Percentiles rank a stretch among this genome's conserved stretches.
phyloP scores from a whole-genome alignment of 2,113 vertebrate genomes.

The Hemibagrus wyckioides region DNA sequence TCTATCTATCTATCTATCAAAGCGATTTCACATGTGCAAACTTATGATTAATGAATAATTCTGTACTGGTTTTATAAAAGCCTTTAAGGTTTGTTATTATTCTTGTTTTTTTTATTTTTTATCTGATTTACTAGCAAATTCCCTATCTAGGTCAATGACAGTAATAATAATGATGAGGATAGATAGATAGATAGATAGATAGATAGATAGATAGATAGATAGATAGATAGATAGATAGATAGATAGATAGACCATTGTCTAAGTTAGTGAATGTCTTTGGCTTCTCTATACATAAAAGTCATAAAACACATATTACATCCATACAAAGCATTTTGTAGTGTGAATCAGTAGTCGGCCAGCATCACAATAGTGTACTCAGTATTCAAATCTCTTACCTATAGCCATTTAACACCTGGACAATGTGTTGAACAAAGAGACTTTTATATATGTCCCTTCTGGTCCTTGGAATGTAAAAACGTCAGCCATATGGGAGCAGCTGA shows the following conservation, averaged over 20 bases:
- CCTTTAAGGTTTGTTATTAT: not conserved
- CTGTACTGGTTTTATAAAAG: not conserved
- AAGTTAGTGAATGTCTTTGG: not conserved
- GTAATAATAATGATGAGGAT: not conserved
- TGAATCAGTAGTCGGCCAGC: not conserved
- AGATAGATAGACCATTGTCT: not conserved
- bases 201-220: slow-evolving; percentile 2
- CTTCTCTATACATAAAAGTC: not conserved
- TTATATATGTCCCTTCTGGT: slow-evolving; percentile 24
- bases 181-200: no score
- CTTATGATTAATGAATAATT: not conserved
- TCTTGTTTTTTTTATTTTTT: not conserved
- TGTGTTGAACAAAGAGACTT: slow-evolving; percentile 24
- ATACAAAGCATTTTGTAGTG: not conserved
- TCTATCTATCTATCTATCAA: no score
- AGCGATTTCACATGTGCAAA: not conserved
- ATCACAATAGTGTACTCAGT: slow-evolving; percentile 1
- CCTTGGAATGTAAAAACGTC: slow-evolving; percentile 5
- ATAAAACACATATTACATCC: not conserved
- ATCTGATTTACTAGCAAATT: not conserved
- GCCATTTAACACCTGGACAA: slow-evolving; percentile 30
- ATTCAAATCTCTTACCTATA: slow-evolving; percentile 20
- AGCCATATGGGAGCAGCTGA: slow-evolving; percentile 12
- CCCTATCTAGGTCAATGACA: not conserved
- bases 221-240: slow-evolving; percentile 4